Conservation (phyloP, 2,797 vertebrate species). For the Clarias laeviceps region DNA sequence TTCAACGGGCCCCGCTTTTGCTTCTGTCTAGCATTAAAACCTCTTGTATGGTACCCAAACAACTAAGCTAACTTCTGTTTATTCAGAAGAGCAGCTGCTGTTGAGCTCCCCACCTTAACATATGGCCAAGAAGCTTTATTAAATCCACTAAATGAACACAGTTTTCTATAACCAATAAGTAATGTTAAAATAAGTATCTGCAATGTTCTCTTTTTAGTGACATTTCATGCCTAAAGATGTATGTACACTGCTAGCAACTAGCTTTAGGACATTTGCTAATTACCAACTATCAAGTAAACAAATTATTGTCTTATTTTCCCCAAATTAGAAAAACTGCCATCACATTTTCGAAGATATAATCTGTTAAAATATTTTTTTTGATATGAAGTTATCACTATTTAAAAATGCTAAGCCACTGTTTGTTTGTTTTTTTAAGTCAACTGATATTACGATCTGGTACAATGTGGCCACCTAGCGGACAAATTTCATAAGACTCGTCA, state of each 20-base stretch:
- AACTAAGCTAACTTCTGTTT: not conserved
- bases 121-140: not conserved
- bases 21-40: not conserved
- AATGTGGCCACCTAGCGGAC: constrained; percentile 15
- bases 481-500: not conserved
- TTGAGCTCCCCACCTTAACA: not conserved
- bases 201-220: not conserved
- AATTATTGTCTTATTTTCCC: not conserved
- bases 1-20: not conserved
- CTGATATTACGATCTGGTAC: not conserved
- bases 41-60: not conserved
- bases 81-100: not conserved
- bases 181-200: not conserved
- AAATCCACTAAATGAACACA: not conserved
- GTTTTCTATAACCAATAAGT: not conserved
- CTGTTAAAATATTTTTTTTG: not conserved
- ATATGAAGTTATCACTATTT: not conserved
- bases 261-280: not conserved
- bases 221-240: not conserved
- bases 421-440: not conserved
- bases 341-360: not conserved
- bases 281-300: not conserved
- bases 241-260: not conserved
- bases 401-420: not conserved
- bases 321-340: not conserved